phyloP scores from a whole-genome alignment of 1,140 invertebrate genomes.

The Vollenhovia emeryi region DNA sequence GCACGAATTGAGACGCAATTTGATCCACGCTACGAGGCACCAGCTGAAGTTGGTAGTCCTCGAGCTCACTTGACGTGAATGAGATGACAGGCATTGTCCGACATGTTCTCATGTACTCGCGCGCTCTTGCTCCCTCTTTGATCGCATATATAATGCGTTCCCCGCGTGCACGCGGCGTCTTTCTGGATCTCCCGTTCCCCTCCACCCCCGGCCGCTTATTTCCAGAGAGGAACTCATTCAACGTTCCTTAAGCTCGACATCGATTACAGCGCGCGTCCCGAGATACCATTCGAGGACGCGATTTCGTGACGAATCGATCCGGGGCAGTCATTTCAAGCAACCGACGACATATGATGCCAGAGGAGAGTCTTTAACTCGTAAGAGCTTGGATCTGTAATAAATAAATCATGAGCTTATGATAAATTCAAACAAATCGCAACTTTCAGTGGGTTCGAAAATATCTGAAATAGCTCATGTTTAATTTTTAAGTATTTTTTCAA shows the following conservation, averaged over 20 bases:
- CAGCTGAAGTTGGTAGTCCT: slow-evolving; percentile 80
- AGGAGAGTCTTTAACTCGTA: not conserved
- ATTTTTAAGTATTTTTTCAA: too few relatives aligned
- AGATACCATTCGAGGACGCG: slow-evolving; percentile 37
- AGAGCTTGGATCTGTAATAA: not conserved
- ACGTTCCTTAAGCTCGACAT: slow-evolving; percentile 46
- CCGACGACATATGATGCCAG: not conserved
- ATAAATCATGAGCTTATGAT: not conserved
- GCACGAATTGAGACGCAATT: slow-evolving; percentile 81
- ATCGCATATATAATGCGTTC: slow-evolving; percentile 73
- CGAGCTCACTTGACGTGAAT: slow-evolving; percentile 81
- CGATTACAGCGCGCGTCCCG: slow-evolving; percentile 35
- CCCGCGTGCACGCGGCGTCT: slow-evolving; percentile 69
- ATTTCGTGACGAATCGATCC: slow-evolving; percentile 50
- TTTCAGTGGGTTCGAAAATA: not conserved
- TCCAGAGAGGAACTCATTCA: slow-evolving; percentile 39
- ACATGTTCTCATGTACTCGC: slow-evolving; percentile 77
- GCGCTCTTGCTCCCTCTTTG: slow-evolving; percentile 73
- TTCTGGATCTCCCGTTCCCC: slow-evolving; percentile 49
- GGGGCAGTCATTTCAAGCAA: slow-evolving; percentile 12
- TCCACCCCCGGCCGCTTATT: not conserved
- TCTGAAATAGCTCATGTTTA: not conserved
- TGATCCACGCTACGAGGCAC: slow-evolving; percentile 75
- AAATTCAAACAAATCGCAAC: not conserved
- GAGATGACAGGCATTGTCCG: slow-evolving; percentile 83